phyloP scores from a whole-genome alignment of 2,113 vertebrate genomes.

The Monopterus albus region DNA sequence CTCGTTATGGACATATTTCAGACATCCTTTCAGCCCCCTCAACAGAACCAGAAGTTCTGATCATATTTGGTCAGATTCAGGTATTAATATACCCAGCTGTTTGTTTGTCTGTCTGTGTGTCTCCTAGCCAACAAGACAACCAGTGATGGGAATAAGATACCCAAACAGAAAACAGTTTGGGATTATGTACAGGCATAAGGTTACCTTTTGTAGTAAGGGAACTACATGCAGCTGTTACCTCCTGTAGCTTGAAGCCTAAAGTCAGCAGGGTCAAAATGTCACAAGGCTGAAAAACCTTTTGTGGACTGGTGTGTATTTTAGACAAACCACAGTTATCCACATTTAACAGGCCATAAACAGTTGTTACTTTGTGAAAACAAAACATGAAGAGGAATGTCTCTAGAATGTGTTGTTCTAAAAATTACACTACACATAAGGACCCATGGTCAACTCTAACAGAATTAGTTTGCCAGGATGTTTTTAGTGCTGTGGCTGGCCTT shows the following conservation, averaged over 20 bases:
- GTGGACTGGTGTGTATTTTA: constrained; percentile 1
- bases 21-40: background rate
- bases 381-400: constrained; percentile 9
- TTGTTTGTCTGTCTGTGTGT: constrained; percentile 9
- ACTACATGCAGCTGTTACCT: background rate
- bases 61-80: constrained; percentile 5
- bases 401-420: background rate
- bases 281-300: constrained; percentile 3
- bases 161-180: background rate
- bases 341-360: background rate
- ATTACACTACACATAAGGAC: background rate
- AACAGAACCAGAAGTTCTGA: constrained; percentile 7
- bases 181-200: background rate
- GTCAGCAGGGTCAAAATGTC: constrained; percentile 23
- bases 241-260: background rate
- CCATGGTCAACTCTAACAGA: constrained; percentile 1
- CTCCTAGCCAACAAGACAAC: background rate
- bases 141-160: background rate
- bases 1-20: too few relatives aligned
- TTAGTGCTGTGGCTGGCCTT: constrained; percentile 3
- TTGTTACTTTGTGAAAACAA: background rate
- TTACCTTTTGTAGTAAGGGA: constrained; percentile 20
- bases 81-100: constrained; percentile 3
- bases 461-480: background rate
- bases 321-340: background rate